These are phyloP conservation scores for Sminthurides bifidus DNA, from an alignment of 1,140 invertebrate species.

Conservation along the genomic window DNA sequence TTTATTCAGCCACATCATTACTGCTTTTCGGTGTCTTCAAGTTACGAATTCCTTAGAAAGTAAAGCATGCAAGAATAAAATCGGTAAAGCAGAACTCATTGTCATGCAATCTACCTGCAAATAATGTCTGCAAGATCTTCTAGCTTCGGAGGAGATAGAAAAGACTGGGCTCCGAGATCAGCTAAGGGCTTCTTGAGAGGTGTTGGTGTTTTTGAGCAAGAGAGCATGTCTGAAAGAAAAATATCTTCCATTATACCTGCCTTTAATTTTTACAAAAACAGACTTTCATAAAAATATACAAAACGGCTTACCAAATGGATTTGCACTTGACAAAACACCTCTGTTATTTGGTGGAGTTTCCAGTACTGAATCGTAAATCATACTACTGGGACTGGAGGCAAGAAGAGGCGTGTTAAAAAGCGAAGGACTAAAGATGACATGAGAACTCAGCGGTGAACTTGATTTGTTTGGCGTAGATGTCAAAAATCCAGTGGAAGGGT, in stretches of 20 bases:
- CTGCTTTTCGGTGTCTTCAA: too few species aligned
- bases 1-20: too few species aligned
- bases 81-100: too few species aligned
- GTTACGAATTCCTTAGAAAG: too few species aligned
- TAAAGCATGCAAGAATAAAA: too few species aligned
- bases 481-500: neutral
- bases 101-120: neutral
- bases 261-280: neutral
- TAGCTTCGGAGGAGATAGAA: conserved; percentile 18
- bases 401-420: conserved; percentile 6
- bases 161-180: conserved; percentile 18
- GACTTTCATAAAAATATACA: neutral
- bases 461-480: neutral
- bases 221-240: neutral
- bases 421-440: conserved; percentile 3
- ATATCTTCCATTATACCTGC: neutral
- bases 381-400: neutral
- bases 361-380: neutral
- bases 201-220: conserved; percentile 18
- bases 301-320: neutral
- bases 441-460: neutral
- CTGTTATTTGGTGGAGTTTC: conserved; percentile 2
- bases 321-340: neutral
- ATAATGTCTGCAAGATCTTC: conserved; percentile 30
- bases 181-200: conserved; percentile 26